These are phyloP conservation scores for Procambarus clarkii DNA, from an alignment of 1,140 invertebrate genomes.

Conservation along the genomic window DNA sequence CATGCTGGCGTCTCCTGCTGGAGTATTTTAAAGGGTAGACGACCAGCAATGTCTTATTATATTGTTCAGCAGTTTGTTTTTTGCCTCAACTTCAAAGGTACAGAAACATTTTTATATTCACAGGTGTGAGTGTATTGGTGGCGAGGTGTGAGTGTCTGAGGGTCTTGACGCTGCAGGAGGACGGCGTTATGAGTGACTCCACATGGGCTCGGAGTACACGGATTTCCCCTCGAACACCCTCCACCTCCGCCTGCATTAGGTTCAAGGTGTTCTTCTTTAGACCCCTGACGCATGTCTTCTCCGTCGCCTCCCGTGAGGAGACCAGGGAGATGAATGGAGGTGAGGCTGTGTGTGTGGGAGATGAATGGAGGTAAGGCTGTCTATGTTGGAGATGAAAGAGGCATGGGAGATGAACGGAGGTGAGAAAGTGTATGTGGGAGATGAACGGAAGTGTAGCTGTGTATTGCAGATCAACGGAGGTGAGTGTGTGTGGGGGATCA, in stretches of 20 bases:
- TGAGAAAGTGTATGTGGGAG: not conserved
- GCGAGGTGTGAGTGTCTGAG: not conserved
- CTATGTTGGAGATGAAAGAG: no score
- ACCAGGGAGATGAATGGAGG: slow-evolving; percentile 58
- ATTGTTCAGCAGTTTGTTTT: no score
- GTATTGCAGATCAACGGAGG: no score
- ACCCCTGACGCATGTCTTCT: slow-evolving; percentile 61
- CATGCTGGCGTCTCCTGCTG: no score
- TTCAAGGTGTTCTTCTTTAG: slow-evolving; percentile 61
- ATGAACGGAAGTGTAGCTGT: slow-evolving; percentile 48
- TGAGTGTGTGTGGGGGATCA: slow-evolving; percentile 36
- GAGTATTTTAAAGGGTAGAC: no score
- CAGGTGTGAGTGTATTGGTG: no score
- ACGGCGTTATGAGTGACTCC: slow-evolving; percentile 44
- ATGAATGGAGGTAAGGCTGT: no score
- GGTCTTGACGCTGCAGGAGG: slow-evolving; percentile 50
- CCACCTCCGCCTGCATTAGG: slow-evolving; percentile 59
- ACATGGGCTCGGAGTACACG: slow-evolving; percentile 56
- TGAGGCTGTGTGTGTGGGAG: not conserved
- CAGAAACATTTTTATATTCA: no score
- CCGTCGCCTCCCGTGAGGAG: slow-evolving; percentile 45
- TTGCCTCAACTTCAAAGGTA: no score
- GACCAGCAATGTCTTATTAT: no score
- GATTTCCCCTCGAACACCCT: slow-evolving; percentile 36
- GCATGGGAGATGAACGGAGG: no score